These are phyloP conservation scores for Phrynocephalus vlangalii DNA, from an alignment of 2,797 vertebrate genomes.

Conservation along the genomic window DNA sequence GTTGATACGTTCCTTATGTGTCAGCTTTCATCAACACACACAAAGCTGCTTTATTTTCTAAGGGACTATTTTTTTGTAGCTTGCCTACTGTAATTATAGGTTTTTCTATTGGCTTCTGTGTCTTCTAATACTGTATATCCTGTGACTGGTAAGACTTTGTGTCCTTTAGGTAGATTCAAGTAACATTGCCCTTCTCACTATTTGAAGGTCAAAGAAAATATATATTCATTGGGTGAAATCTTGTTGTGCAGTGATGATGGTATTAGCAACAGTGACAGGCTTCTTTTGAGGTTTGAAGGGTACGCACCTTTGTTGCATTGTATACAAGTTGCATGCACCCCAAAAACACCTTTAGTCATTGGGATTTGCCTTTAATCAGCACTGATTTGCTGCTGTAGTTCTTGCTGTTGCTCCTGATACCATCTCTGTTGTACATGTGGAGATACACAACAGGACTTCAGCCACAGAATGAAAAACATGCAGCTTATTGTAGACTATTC, in stretches of 20 bases:
- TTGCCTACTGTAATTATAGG: slow-evolving; percentile 22
- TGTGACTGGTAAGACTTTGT: neutral
- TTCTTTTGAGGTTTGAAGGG: no score
- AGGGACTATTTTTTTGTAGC: neutral
- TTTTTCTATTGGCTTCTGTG: neutral
- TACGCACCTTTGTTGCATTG: no score
- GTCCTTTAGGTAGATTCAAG: neutral
- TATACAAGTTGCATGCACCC: no score
- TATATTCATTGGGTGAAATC: neutral
- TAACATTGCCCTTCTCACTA: neutral
- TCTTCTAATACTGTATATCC: neutral
- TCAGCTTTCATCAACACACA: neutral
- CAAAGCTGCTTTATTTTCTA: neutral
- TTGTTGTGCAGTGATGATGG: no score
- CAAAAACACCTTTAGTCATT: no score
- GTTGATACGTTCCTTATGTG: slow-evolving; percentile 32
- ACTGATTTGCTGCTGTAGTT: no score
- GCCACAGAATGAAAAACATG: neutral
- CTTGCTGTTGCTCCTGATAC: no score
- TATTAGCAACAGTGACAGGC: no score
- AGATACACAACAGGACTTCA: no score
- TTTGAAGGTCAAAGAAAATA: neutral
- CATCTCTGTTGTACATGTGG: no score
- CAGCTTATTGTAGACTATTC: neutral
- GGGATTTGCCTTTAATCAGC: no score